Percentiles rank a stretch among this genome's conserved stretches.
Conservation (phyloP, 2,888 invertebrate genomes). For the Tetragnatha montana region DNA sequence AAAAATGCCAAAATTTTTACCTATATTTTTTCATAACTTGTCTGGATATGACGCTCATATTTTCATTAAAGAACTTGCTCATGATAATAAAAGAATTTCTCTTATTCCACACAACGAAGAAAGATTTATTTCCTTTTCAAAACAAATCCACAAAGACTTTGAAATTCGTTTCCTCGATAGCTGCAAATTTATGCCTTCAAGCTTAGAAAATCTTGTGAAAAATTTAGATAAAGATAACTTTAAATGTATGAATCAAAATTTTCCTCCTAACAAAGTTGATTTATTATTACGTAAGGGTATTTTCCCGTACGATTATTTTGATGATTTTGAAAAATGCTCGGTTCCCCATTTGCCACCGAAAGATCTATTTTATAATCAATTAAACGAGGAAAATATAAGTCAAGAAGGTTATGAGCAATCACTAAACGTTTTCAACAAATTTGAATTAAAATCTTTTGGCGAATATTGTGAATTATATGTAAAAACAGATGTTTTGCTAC, state of each 20-base stretch:
- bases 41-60: background rate
- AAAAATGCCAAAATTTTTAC: background rate
- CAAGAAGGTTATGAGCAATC: conserved; percentile 72
- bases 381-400: background rate
- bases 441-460: conserved; percentile 71
- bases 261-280: background rate
- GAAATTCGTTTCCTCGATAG: background rate
- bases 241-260: background rate
- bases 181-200: background rate
- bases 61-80: conserved; percentile 1
- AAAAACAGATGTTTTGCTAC: conserved; percentile 73
- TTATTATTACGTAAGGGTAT: background rate
- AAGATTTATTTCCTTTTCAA: conserved; percentile 6
- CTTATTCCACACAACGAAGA: background rate
- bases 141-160: background rate
- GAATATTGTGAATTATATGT: conserved; percentile 73
- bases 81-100: background rate
- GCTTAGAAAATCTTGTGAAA: background rate
- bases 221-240: background rate
- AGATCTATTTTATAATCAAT: background rate
- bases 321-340: background rate
- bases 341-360: background rate
- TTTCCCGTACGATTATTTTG: conserved; percentile 5
- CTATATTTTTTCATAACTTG: background rate
- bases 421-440: conserved; percentile 72